Evolutionary conservation across 2,888 invertebrate genomes (phyloP), one percentile per base, ranked within the genome.

Genomic region (Cetonia aurata): DNA sequence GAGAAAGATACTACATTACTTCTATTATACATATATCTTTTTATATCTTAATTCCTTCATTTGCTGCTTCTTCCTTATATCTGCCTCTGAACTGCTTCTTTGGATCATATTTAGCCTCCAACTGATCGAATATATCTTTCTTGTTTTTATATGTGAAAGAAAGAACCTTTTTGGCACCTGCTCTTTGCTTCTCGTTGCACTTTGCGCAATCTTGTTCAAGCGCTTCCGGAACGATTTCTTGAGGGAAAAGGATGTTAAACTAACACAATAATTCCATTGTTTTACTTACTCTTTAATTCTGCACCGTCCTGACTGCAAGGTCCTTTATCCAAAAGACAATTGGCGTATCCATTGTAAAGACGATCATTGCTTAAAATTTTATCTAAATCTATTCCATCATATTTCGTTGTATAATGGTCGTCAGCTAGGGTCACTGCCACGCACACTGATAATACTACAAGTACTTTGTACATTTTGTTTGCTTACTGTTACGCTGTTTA

Each of bases 241-340:
- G 6, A 79, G n/a, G 17, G 19, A 37, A 67, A 55, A 44, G 53
- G 15, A 53, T 15, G 46, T 44, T 19, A 19, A 59, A 33, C 31
- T 13, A 19, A 65, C 12, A 33, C 50, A 65, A 6, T 25, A 13
- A 6, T 31, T 53, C 4, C 4, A 33, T 65, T 31, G 15, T 33
- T 17, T 15, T n/a, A 52, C 19, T 59, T 13, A 60, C 19, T 46
- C 3, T 44, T 19, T 1, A 60, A 15, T 33, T 59, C 90, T 77
- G 88, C 88, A 72, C 89, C 92, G 78, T 93, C 92, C 10, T 91
- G 86, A 1, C 89, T 91, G 81, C 93, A 93, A 52, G 87, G 88
- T 10, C 89, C 90, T 70, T 83, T 85, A 0, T 87, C 89, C 77
- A 92, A 80, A 46, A 93, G 77, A 77, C 93, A 93, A 72, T 90